Conservation (phyloP, 2,797 vertebrate species). For the Eptatretus atami region DNA sequence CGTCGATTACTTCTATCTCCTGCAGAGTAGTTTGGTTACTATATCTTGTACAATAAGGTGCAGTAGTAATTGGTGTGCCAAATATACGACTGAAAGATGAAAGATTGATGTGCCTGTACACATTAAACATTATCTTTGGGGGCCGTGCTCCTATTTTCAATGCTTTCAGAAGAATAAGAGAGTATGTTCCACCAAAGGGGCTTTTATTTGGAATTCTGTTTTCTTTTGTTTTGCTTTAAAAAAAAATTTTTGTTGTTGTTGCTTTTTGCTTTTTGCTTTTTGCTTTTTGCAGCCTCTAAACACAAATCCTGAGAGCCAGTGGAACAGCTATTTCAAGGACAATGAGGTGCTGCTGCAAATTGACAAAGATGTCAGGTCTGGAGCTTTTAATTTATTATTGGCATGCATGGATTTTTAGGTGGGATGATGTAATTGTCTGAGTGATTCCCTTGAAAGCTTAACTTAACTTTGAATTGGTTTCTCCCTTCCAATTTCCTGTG, state of each 20-base stretch:
- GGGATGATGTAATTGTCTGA: no score
- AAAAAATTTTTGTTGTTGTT: no score
- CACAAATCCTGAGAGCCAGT: conserved; percentile 70
- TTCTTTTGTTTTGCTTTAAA: background rate
- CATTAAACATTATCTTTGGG: background rate
- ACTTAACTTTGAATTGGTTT: background rate
- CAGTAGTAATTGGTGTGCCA: no score
- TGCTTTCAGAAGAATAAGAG: no score
- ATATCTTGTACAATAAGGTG: no score
- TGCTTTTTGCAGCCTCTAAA: conserved; percentile 38
- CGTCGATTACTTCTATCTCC: no score
- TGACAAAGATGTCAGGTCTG: conserved; percentile 81
- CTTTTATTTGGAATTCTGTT: background rate
- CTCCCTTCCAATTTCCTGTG: background rate
- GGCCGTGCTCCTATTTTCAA: no score
- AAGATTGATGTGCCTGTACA: background rate
- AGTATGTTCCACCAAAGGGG: no score
- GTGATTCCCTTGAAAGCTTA: background rate
- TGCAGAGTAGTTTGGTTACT: no score
- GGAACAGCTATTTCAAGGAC: conserved; percentile 93
- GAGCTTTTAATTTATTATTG: conserved; percentile 5
- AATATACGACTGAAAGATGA: background rate
- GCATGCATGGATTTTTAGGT: no score
- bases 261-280: background rate
- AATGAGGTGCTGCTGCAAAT: conserved; percentile 89